A percentile compares a stretch with the other conserved stretches of the same genome.
phyloP scores from a whole-genome alignment of 2,888 invertebrate species.

The Barypeithes pellucidus region DNA sequence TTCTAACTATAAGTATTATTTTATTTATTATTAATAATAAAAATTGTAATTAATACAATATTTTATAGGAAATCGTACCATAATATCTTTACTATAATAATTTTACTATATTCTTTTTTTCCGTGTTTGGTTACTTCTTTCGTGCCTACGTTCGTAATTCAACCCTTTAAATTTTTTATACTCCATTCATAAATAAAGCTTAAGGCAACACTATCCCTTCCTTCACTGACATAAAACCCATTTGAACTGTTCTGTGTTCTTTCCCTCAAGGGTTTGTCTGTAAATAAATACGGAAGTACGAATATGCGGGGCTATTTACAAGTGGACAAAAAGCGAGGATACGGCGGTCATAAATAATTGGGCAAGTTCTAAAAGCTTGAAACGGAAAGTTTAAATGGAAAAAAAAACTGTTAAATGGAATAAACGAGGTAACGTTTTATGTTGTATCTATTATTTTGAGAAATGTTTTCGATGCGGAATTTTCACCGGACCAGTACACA shows the following conservation, averaged over 20 bases:
- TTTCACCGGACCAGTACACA: too few species aligned
- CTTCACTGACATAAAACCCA: conserved; percentile 24
- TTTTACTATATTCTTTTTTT: too few species aligned
- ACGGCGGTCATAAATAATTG: conserved; percentile 22
- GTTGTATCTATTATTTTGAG: background rate
- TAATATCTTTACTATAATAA: too few species aligned
- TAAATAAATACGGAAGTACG: conserved; percentile 31
- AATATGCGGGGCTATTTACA: conserved; percentile 28
- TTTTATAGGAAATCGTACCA: too few species aligned
- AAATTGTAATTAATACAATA: too few species aligned
- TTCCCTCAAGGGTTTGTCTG: conserved; percentile 16
- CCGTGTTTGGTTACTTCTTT: background rate
- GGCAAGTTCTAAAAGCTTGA: conserved; percentile 14
- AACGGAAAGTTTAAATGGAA: conserved; percentile 12
- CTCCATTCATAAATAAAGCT: conserved; percentile 27
- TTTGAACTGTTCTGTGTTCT: conserved; percentile 18
- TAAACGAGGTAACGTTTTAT: background rate
- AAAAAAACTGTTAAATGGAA: conserved; percentile 7
- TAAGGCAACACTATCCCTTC: conserved; percentile 1
- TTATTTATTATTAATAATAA: too few species aligned
- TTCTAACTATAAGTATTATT: too few species aligned
- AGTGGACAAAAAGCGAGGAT: conserved; percentile 20
- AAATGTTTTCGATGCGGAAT: background rate
- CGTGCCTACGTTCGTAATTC: background rate
- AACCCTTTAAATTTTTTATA: conserved; percentile 18